Evolutionary conservation across 2,888 invertebrate species (phyloP).

Genomic region (Steinernema scapterisci): DNA sequence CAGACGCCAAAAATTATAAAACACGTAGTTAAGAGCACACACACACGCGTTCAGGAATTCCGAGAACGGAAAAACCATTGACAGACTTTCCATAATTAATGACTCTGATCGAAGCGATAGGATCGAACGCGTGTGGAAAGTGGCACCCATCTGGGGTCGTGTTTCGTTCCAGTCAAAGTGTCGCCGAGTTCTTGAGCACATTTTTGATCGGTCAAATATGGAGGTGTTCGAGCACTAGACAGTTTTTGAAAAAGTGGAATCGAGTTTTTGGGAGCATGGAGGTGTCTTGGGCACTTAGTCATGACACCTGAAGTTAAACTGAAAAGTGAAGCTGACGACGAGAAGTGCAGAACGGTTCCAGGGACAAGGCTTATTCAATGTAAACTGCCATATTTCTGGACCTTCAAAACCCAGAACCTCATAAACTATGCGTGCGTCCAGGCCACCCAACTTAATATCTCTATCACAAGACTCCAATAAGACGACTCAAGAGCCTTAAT

Average conservation of each 20-base stretch:
- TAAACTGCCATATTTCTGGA: no score
- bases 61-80: not conserved
- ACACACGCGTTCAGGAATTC: not conserved
- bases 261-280: not conserved
- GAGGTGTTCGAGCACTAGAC: not conserved
- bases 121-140: not conserved
- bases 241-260: not conserved
- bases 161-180: not conserved
- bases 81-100: conserved; percentile 5
- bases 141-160: not conserved
- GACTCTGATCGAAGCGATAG: conserved; percentile 1
- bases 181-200: not conserved
- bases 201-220: conserved; percentile 9
- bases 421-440: no score
- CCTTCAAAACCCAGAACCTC: no score
- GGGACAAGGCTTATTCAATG: no score
- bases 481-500: no score
- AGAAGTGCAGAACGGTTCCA: no score
- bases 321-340: no score
- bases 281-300: no score
- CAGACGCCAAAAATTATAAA: not conserved
- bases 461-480: no score
- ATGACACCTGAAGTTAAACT: no score
- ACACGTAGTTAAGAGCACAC: not conserved
- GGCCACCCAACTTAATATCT: no score